Evolutionary conservation across 2,888 invertebrate species (phyloP), one percentile per base, ranked within the genome.

Genomic region (Leucophora obtusa): DNA sequence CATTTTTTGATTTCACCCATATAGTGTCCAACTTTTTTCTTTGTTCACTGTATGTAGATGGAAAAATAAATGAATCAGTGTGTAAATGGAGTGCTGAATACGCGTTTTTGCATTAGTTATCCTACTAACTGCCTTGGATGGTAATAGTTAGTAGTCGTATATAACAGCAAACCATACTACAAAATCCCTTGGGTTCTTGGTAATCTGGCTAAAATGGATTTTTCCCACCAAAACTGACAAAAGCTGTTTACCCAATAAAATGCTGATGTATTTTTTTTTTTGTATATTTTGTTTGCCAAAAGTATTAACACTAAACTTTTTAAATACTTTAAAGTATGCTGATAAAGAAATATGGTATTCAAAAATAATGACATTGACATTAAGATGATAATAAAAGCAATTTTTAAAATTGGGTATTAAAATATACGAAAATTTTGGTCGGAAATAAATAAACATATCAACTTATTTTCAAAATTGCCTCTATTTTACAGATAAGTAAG

Each of bases 151-250:
- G 38, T 38, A 38, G 38, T 38, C 11, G 11, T 38, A 38, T 38
- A 38, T 11, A 38, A 38, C 21, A 47, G 9, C 50, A 53, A 28
- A 50, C 50, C 68, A 71, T 72, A 68, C 43, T 28, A 11, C 35
- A 6, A 71, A 70, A 66, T 68, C 59, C 75, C 71, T 66, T 50
- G 74, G 68, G 75, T 51, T 24, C 51, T 33, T 69, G 53, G 50
- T 76, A 72, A 80, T 80, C 72, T 76, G 43, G 15, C 59, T 72
- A 38, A 72, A 80, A 69, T 62, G 69, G 59, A 69, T 72, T 69
- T 70, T 71, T 72, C 38, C 35, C 72, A 80, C 76, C 70, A 80
- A 76, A 69, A 63, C 80, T 72, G 72, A 43, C 47, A 72, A 76
- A 80, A 72, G 62, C 71, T 68, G 62, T 72, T 80, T 68, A 63